Evolutionary conservation across 1,140 invertebrate species (phyloP).

Genomic region (Lordiphosa mommai): DNA sequence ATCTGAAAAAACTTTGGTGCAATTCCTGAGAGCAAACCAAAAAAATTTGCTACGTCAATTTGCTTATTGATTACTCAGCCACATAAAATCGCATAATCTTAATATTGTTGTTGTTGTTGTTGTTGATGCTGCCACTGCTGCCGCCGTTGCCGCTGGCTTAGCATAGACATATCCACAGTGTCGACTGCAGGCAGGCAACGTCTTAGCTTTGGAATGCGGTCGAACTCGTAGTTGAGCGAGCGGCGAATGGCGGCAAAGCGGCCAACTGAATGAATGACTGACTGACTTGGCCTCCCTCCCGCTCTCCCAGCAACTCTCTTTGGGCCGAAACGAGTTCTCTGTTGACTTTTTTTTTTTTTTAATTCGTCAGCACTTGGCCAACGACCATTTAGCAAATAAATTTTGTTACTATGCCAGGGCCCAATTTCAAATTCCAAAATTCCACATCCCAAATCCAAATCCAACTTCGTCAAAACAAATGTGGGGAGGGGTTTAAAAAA

Average conservation of each 20-base stretch:
- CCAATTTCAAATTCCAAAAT: constrained; percentile 8
- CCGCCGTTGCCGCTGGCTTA: constrained; percentile 13
- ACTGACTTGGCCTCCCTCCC: constrained; percentile 15
- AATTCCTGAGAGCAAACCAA: not conserved
- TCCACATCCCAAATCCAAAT: constrained; percentile 18
- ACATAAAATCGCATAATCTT: constrained; percentile 23
- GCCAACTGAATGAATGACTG: constrained; percentile 41
- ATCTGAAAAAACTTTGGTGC: not conserved
- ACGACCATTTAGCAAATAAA: constrained; percentile 12
- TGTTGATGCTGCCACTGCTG: not conserved
- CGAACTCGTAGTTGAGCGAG: constrained; percentile 58
- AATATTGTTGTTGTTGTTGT: constrained; percentile 22
- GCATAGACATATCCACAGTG: constrained; percentile 11
- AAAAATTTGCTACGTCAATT: constrained; percentile 8
- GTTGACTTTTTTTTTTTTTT: constrained; percentile 14
- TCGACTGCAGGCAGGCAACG: constrained; percentile 53
- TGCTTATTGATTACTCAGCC: constrained; percentile 34
- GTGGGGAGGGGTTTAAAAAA: not conserved
- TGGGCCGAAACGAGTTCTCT: constrained; percentile 28
- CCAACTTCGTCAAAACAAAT: constrained; percentile 23
- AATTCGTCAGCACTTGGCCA: constrained; percentile 38
- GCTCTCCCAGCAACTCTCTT: not conserved
- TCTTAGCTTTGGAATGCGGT: constrained; percentile 73
- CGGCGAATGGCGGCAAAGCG: constrained; percentile 9
- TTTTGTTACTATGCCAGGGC: constrained; percentile 33